A percentile compares a stretch with the other conserved stretches of the same genome.
phyloP scores from a whole-genome alignment of 2,113 vertebrate genomes.

The Indicator indicator region DNA sequence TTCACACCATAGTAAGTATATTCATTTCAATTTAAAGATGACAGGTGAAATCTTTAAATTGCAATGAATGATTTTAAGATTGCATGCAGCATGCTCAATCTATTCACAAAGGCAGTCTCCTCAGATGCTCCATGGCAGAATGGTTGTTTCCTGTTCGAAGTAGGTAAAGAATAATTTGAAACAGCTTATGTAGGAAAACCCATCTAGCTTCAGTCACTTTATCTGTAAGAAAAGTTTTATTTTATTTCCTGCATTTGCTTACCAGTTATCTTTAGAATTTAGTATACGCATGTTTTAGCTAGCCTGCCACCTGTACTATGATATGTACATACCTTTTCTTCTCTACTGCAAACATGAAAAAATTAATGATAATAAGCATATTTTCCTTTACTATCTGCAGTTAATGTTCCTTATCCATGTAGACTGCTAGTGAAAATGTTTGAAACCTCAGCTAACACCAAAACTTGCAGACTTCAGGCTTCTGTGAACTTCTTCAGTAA shows the following conservation, averaged over 20 bases:
- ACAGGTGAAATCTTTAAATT: neutral
- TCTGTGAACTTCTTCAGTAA: neutral
- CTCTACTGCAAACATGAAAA: neutral
- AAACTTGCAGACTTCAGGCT: neutral
- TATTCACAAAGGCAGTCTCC: neutral
- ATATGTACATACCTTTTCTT: neutral
- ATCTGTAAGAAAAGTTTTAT: neutral
- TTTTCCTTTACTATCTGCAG: neutral
- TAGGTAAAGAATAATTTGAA: neutral
- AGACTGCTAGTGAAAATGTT: neutral
- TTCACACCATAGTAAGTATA: neutral
- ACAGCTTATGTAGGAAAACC: neutral
- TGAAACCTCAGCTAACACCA: neutral
- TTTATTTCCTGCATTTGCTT: neutral
- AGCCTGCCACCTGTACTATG: neutral
- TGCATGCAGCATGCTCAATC: neutral
- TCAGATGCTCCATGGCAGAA: neutral
- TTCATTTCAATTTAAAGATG: neutral
- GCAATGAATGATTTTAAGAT: too few species aligned
- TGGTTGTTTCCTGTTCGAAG: neutral
- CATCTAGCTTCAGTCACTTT: neutral
- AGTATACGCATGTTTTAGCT: neutral
- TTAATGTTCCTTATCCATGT: neutral
- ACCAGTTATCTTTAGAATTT: neutral
- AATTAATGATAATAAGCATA: neutral